Conservation (phyloP, 2,888 invertebrate genomes). For the Dusona sp. region DNA sequence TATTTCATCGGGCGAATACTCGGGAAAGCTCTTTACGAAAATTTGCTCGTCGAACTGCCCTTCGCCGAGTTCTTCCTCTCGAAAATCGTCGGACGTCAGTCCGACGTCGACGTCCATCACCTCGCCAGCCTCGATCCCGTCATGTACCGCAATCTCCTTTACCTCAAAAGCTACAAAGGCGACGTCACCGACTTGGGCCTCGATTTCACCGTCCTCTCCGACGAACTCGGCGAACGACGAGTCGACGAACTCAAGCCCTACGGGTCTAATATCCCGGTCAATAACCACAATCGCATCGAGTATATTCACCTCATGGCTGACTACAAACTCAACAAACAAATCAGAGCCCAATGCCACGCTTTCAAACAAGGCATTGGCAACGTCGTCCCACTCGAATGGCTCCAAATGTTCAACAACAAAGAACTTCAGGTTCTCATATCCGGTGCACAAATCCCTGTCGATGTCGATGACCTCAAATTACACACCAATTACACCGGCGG, state of each 20-base stretch:
- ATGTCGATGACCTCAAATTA: constrained; percentile 93
- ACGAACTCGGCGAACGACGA: constrained; percentile 95
- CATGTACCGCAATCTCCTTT: constrained; percentile 95
- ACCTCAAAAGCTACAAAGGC: constrained; percentile 93
- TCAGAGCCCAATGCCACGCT: constrained; percentile 93
- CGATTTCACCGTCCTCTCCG: constrained; percentile 96
- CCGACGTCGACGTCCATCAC: constrained; percentile 95
- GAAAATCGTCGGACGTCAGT: constrained; percentile 92
- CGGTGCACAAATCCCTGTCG: constrained; percentile 97
- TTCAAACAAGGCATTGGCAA: constrained; percentile 96
- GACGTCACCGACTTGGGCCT: constrained; percentile 95
- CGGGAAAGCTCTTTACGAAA: constrained; percentile 98
- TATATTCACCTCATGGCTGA: constrained; percentile 98
- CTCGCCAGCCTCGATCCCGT: constrained; percentile 96
- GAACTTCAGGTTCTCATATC: constrained; percentile 99
- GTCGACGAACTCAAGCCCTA: constrained; percentile 96
- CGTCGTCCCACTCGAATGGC: constrained; percentile 96
- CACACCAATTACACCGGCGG: constrained; percentile 97
- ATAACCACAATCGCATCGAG: constrained; percentile 96
- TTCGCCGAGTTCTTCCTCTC: constrained; percentile 98
- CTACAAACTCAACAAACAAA: constrained; percentile 97
- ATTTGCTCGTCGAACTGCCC: constrained; percentile 96
- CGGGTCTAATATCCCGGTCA: constrained; percentile 96
- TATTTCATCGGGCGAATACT: constrained; percentile 95
- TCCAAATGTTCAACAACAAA: constrained; percentile 96